Percentiles rank a stretch among this genome's conserved stretches.
Evolutionary conservation across 2,888 invertebrate genomes (phyloP).

Genomic region (Netelia fuscicornis): DNA sequence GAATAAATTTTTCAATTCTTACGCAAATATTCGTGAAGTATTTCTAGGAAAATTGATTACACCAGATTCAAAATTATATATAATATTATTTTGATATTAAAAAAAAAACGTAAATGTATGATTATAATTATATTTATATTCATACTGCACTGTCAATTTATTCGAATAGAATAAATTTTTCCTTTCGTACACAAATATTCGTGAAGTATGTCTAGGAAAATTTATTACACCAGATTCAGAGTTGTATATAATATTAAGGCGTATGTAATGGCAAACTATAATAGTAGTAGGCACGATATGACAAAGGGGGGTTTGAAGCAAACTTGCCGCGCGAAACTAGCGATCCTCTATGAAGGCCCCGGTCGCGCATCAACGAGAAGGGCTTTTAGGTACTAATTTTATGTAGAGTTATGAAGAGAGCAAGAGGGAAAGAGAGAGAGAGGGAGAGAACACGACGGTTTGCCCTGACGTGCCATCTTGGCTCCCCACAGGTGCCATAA

Average conservation of each 20-base stretch:
- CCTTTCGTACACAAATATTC: background rate
- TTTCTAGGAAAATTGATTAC: too few species aligned
- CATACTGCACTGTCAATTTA: too few species aligned
- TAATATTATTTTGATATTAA: too few species aligned
- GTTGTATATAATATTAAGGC: constrained; percentile 13
- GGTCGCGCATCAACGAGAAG: constrained; percentile 67
- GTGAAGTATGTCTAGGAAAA: background rate
- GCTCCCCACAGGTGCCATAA: constrained; percentile 81
- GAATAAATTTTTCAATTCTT: too few species aligned
- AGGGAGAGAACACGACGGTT: constrained; percentile 50
- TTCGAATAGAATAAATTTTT: background rate
- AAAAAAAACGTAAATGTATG: too few species aligned
- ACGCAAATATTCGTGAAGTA: too few species aligned
- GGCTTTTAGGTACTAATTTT: constrained; percentile 84
- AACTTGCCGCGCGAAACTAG: constrained; percentile 51
- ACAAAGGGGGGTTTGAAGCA: constrained; percentile 15
- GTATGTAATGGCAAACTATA: background rate
- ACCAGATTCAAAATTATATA: background rate
- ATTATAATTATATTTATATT: too few species aligned
- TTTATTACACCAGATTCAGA: background rate
- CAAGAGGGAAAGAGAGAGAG: constrained; percentile 64
- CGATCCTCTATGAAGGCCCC: constrained; percentile 49
- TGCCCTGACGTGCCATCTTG: constrained; percentile 78
- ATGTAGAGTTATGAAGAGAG: constrained; percentile 82
- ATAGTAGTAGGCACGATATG: constrained; percentile 26